Base-by-base conservation (phyloP, 2,888 invertebrate species). In the Diabrotica balteata region DNA sequence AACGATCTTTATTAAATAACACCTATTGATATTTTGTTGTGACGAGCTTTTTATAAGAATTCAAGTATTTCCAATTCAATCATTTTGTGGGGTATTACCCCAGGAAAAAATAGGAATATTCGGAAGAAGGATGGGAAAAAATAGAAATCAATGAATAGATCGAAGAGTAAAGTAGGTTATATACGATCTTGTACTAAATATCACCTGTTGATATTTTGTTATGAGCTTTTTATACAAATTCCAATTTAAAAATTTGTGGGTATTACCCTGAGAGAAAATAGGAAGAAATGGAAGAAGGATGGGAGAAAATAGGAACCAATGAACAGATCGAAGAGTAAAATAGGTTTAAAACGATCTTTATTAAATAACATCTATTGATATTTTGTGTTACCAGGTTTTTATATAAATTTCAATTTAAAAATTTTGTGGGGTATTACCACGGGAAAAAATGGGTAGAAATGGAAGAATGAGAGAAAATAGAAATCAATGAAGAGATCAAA, bases 231-330 rank as follows among this genome's bases (percentile, higher is more conserved):
- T 46, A 46, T 46, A 46, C 46, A 2, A 7, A 46, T 46, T 46
- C 46, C 53, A 52, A 60, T 59, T 63, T 32, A 66, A 66, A 8
- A 0, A 59, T 62, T 60, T 69, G 66, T 66, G 69, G 69, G 66
- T 62, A 45, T 54, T 59, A 9, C 66, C 69, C 69, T 49, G 49
- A 63, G 59, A 68, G 65, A 55, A 1, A 46, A 8, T n/a, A n/a
- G n/a, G n/a, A n/a, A n/a, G n/a, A n/a, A n/a, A n/a, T n/a, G 46
- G 46, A 46, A 46, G 9, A 46, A 46, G 46, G 46, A 46, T 8
- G 1, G 17, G 17, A 17, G 17, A 17, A 17, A 17, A 17, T 46
- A 46, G 46, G 46, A 8, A 9, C 2, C 9, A 46, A 8, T 9
- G 9, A 8, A 46, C 0, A 8, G 1, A 1, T 8, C 46, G 9